Evolutionary conservation across 2,888 invertebrate genomes (phyloP).

Genomic region (Leptopilina myrica): DNA sequence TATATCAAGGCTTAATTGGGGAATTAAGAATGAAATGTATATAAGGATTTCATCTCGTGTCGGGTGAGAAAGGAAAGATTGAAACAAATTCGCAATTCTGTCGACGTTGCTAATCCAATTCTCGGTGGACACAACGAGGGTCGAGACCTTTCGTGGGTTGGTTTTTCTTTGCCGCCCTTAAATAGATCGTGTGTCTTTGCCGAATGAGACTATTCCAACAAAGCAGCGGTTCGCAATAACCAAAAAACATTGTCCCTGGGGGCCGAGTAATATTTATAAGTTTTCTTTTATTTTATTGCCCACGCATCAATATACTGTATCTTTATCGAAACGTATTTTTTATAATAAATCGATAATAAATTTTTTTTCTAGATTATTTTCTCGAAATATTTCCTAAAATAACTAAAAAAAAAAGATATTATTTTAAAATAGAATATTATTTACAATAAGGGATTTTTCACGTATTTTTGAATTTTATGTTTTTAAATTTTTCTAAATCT

Average conservation of each 20-base stretch:
- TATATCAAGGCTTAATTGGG: constrained; percentile 6
- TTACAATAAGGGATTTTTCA: no score
- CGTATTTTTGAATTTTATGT: no score
- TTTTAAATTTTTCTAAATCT: no score
- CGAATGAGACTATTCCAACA: constrained; percentile 51
- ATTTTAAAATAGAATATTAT: no score
- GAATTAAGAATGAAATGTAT: constrained; percentile 6
- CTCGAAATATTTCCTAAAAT: no score
- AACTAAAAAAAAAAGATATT: no score
- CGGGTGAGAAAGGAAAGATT: constrained; percentile 49
- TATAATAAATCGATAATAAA: no score
- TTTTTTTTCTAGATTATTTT: no score
- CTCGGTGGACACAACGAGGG: constrained; percentile 49
- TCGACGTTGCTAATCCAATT: constrained; percentile 53
- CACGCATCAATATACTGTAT: no score
- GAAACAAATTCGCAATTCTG: constrained; percentile 54
- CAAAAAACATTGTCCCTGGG: constrained; percentile 13
- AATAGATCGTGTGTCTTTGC: constrained; percentile 55
- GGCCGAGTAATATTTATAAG: background rate
- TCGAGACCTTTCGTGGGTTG: constrained; percentile 43
- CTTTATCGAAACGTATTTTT: no score
- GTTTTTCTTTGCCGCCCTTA: constrained; percentile 54
- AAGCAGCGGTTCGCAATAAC: constrained; percentile 34
- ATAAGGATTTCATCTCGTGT: constrained; percentile 8
- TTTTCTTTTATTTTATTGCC: background rate